Evolutionary conservation across 1,140 invertebrate species (phyloP).

Genomic region (Oncopodura yosiiana): DNA sequence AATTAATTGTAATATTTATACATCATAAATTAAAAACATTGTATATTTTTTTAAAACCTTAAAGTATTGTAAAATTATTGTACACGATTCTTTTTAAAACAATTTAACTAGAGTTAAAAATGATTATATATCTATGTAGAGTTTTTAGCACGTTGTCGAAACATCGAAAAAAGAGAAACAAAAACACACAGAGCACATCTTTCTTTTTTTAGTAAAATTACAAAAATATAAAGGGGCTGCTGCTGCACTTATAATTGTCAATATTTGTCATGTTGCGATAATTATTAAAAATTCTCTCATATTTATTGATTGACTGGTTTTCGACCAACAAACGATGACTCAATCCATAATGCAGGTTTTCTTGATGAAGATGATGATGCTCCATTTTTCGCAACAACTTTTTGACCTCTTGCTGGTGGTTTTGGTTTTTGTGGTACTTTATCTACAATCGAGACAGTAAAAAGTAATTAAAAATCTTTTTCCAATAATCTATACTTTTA

Average conservation of each 20-base stretch:
- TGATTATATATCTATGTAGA: no score
- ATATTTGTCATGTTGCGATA: background rate
- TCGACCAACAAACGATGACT: slow-evolving; percentile 33
- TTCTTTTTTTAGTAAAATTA: background rate
- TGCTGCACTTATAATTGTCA: background rate
- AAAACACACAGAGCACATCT: no score
- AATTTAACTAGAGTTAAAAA: no score
- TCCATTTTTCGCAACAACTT: slow-evolving; percentile 12
- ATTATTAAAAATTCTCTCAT: background rate
- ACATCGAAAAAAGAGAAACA: slow-evolving; percentile 17
- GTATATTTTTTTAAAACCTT: no score
- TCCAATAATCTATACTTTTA: no score
- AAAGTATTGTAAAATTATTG: no score
- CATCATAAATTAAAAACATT: no score
- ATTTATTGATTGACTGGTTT: slow-evolving; percentile 15
- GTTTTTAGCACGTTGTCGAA: no score
- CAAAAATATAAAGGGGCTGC: background rate
- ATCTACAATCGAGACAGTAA: background rate
- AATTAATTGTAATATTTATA: no score
- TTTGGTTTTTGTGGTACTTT: slow-evolving; percentile 1
- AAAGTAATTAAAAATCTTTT: no score
- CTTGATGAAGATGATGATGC: no score
- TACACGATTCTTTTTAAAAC: no score
- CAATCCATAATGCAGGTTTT: slow-evolving; percentile 31
- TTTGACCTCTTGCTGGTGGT: slow-evolving; percentile 25